Conservation (phyloP, 2,797 vertebrate genomes). For the Catostomus latipinnis region DNA sequence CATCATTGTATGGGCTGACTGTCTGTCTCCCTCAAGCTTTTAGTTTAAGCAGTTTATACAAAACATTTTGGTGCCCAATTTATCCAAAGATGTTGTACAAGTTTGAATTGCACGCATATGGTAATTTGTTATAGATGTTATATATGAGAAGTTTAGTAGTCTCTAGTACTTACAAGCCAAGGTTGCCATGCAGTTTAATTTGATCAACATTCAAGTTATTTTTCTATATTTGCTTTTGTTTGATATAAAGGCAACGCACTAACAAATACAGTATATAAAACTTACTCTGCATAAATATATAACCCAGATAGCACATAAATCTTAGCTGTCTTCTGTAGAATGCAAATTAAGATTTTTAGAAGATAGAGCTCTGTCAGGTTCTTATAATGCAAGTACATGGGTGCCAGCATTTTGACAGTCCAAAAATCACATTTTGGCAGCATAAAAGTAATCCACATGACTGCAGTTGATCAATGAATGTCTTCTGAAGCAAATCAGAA, state of each 20-base stretch:
- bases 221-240: not conserved
- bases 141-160: not conserved
- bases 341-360: too few relatives aligned
- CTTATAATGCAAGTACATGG: too few relatives aligned
- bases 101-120: not conserved
- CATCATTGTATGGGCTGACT: slow-evolving; percentile 39
- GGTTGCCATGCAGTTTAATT: not conserved
- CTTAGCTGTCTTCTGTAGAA: too few relatives aligned
- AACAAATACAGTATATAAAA: too few relatives aligned
- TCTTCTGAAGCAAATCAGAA: too few relatives aligned
- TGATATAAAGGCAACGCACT: not conserved
- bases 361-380: too few relatives aligned
- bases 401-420: too few relatives aligned
- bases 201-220: not conserved
- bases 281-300: too few relatives aligned
- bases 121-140: not conserved
- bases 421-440: too few relatives aligned
- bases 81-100: not conserved
- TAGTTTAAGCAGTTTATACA: not conserved
- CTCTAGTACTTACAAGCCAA: not conserved
- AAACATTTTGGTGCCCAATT: not conserved
- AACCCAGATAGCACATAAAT: too few relatives aligned
- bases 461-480: too few relatives aligned
- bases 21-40: slow-evolving; percentile 14
- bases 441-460: too few relatives aligned